Conservation (phyloP, 2,113 vertebrate species). For the Acanthisitta chloris region DNA sequence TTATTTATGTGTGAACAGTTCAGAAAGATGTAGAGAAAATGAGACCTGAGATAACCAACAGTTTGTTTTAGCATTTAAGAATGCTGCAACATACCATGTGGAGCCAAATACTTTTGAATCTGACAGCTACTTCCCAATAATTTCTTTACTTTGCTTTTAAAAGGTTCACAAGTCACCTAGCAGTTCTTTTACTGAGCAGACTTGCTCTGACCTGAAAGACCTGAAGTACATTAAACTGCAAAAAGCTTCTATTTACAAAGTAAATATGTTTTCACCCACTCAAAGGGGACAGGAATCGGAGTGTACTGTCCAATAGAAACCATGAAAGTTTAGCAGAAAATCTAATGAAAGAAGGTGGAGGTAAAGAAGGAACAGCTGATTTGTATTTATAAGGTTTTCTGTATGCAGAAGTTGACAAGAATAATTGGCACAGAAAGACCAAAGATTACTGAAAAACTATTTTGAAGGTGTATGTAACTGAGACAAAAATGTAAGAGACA, state of each 20-base stretch:
- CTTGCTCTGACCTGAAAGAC: neutral
- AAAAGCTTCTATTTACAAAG: neutral
- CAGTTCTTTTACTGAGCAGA: neutral
- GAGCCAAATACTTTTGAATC: neutral
- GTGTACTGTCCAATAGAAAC: neutral
- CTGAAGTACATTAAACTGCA: neutral
- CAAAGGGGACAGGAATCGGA: neutral
- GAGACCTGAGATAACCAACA: neutral
- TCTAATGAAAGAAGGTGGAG: neutral
- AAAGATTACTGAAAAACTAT: neutral
- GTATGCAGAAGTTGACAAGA: neutral
- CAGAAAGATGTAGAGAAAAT: neutral
- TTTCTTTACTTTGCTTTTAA: neutral
- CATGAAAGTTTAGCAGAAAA: neutral
- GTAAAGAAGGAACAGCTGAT: constrained; percentile 29
- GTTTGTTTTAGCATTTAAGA: neutral
- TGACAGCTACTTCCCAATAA: neutral
- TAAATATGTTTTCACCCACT: neutral
- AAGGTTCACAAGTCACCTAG: neutral
- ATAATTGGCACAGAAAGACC: neutral
- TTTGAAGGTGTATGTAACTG: neutral
- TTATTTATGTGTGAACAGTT: neutral
- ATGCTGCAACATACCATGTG: neutral
- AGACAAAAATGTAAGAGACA: neutral
- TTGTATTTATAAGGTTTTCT: neutral